phyloP scores from a whole-genome alignment of 1,140 invertebrate genomes.

The Lordiphosa mommai region DNA sequence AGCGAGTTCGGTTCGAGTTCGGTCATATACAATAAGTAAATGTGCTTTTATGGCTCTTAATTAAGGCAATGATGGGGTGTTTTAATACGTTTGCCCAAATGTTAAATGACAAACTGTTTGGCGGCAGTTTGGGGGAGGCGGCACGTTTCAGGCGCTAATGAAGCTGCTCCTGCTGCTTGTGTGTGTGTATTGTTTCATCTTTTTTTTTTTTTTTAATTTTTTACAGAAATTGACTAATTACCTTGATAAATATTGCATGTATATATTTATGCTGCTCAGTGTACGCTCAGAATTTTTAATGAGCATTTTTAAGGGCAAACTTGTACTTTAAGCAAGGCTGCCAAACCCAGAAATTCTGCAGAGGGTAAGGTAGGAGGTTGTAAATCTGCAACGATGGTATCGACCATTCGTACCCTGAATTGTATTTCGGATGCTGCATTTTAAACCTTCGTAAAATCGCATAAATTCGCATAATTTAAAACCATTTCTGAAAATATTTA shows the following conservation, averaged over 20 bases:
- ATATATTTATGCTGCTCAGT: background rate
- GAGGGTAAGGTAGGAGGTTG: no score
- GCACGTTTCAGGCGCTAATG: conserved; percentile 39
- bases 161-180: conserved; percentile 34
- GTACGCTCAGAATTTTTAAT: background rate
- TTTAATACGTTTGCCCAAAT: conserved; percentile 79
- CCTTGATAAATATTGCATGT: conserved; percentile 6
- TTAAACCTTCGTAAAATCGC: no score
- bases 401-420: no score
- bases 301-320: background rate
- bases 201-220: conserved; percentile 4
- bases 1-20: conserved; percentile 8
- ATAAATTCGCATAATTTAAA: no score
- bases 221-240: conserved; percentile 6
- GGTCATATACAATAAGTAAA: conserved; percentile 72
- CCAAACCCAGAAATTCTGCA: no score
- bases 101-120: conserved; percentile 74
- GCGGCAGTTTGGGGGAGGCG: conserved; percentile 24
- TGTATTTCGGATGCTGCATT: no score
- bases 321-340: no score
- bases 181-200: conserved; percentile 4
- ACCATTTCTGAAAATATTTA: no score
- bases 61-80: conserved; percentile 80
- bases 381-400: no score
- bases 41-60: conserved; percentile 80